Conservation (phyloP, 2,113 vertebrate genomes). For the Lota lota region DNA sequence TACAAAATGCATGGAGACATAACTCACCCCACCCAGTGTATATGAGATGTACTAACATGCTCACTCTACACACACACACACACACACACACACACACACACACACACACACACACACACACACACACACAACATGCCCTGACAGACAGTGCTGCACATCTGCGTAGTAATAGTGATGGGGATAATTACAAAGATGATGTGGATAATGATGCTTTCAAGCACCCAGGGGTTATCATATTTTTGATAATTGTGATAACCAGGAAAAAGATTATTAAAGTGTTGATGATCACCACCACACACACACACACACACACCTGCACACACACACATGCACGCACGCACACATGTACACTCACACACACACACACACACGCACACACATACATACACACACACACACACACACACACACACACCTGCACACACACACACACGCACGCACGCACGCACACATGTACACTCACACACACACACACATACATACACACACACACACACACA, state of each 20-base stretch:
- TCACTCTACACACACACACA: not conserved
- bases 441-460: slow-evolving; percentile 4
- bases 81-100: slow-evolving; percentile 3
- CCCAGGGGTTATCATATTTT: too few species aligned
- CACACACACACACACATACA: slow-evolving; percentile 2
- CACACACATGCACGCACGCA: slow-evolving; percentile 1
- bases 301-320: slow-evolving; percentile 5
- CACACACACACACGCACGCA: slow-evolving; percentile 2
- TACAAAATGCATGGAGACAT: too few species aligned
- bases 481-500: slow-evolving; percentile 4
- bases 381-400: slow-evolving; percentile 10
- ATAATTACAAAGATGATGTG: too few species aligned
- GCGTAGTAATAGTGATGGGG: too few species aligned
- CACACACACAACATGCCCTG: too few species aligned
- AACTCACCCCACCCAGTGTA: too few species aligned
- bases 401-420: slow-evolving; percentile 3
- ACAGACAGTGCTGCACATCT: too few species aligned
- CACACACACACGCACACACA: slow-evolving; percentile 1
- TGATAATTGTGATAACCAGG: too few species aligned
- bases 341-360: slow-evolving; percentile 7
- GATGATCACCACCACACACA: not conserved
- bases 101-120: too few species aligned
- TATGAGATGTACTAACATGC: not conserved
- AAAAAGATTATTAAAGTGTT: too few species aligned
- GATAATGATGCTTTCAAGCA: too few species aligned